A percentile compares a stretch with the other conserved stretches of the same genome.
phyloP scores from a whole-genome alignment of 2,797 vertebrate species.

The Falco concolor region DNA sequence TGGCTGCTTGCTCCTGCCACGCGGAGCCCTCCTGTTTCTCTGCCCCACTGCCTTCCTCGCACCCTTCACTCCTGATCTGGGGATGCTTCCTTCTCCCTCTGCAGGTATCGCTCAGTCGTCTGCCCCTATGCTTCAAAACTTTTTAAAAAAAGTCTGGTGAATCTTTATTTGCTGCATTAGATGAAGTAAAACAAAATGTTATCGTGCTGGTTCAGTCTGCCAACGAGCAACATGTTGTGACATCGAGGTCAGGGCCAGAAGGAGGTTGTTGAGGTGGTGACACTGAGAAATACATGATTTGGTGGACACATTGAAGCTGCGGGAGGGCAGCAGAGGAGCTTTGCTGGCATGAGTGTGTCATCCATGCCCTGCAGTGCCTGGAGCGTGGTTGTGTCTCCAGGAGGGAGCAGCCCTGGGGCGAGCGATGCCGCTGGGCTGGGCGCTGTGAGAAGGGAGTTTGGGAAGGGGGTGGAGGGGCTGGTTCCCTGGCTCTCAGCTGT shows the following conservation, averaged over 20 bases:
- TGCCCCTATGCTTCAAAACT: neutral
- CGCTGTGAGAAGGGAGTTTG: rapidly evolving
- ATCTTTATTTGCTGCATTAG: neutral
- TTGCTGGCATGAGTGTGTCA: neutral
- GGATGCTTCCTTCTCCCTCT: neutral
- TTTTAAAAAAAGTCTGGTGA: neutral
- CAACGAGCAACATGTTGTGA: rapidly evolving
- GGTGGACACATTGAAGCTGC: neutral
- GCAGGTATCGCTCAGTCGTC: neutral
- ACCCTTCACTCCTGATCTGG: neutral
- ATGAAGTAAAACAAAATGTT: neutral
- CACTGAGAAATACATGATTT: neutral
- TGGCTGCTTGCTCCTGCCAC: neutral
- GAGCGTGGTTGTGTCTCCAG: rapidly evolving
- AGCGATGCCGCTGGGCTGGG: neutral
- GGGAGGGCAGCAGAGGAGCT: neutral
- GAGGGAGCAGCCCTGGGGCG: neutral
- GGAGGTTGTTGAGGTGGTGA: neutral
- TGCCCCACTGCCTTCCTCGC: neutral
- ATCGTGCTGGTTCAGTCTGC: rapidly evolving
- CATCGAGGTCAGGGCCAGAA: neutral
- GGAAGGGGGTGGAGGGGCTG: neutral
- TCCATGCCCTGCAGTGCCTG: neutral
- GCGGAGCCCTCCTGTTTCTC: neutral
- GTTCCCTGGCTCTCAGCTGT: neutral